Evolutionary conservation across 2,888 invertebrate genomes (phyloP).

Genomic region (Macrophya annulata): DNA sequence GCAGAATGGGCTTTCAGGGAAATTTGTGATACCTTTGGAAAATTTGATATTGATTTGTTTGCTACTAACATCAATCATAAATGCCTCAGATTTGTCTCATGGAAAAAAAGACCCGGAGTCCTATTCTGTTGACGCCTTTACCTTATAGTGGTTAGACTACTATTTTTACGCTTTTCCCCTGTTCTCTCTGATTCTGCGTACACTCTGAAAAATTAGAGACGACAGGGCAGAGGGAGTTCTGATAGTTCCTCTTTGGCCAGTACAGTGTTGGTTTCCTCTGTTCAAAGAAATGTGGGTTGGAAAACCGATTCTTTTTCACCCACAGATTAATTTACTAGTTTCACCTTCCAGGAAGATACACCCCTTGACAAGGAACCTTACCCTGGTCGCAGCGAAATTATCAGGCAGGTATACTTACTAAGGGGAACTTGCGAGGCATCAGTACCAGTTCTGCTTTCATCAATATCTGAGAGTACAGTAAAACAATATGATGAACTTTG

Average conservation of each 20-base stretch:
- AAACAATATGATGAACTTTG: constrained; percentile 49
- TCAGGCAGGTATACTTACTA: constrained; percentile 27
- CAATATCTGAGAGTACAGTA: constrained; percentile 25
- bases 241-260: background rate
- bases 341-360: background rate
- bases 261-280: background rate
- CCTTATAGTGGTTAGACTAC: constrained; percentile 58
- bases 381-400: background rate
- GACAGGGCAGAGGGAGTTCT: constrained; percentile 54
- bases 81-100: constrained; percentile 11
- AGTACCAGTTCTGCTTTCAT: constrained; percentile 43
- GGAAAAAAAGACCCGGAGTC: constrained; percentile 58
- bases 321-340: no score
- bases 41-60: constrained; percentile 59
- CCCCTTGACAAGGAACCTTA: background rate
- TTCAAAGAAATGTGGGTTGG: background rate
- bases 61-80: constrained; percentile 2
- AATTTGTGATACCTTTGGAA: constrained; percentile 40
- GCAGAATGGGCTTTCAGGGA: constrained; percentile 34
- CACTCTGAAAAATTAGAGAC: constrained; percentile 63
- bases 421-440: no score
- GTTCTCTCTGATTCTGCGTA: constrained; percentile 57
- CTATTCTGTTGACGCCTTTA: constrained; percentile 41
- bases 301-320: background rate
- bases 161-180: constrained; percentile 64